phyloP scores from a whole-genome alignment of 2,797 vertebrate genomes.

The Anableps anableps region DNA sequence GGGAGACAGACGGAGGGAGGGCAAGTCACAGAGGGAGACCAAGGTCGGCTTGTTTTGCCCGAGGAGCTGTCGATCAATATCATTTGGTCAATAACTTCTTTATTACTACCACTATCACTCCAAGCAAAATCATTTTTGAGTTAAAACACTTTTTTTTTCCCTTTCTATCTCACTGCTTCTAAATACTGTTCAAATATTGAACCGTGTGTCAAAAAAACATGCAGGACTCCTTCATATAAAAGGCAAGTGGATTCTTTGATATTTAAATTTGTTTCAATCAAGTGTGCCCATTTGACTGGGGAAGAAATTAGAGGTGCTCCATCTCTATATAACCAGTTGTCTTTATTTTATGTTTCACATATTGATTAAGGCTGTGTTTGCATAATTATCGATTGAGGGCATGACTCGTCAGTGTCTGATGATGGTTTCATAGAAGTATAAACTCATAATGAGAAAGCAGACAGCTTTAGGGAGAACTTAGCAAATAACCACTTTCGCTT shows the following conservation, averaged over 20 bases:
- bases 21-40: constrained; percentile 93
- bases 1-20: constrained; percentile 85
- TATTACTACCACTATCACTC: constrained; percentile 98
- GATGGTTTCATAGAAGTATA: constrained; percentile 56
- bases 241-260: constrained; percentile 60
- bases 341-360: constrained; percentile 67
- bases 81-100: constrained; percentile 99
- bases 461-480: constrained; percentile 49
- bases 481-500: constrained; percentile 25
- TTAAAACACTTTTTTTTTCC: constrained; percentile 97
- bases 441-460: constrained; percentile 47
- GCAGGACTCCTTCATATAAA: constrained; percentile 66
- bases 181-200: constrained; percentile 76
- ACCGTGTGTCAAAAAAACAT: constrained; percentile 67
- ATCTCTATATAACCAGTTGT: constrained; percentile 59
- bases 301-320: constrained; percentile 38
- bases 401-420: constrained; percentile 59
- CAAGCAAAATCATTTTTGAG: constrained; percentile 96
- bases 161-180: constrained; percentile 54
- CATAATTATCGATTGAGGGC: constrained; percentile 71
- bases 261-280: constrained; percentile 63
- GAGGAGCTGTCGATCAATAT: constrained; percentile 98
- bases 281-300: constrained; percentile 52
- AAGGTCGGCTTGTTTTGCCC: constrained; percentile 97
- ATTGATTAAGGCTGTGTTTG: constrained; percentile 64